Evolutionary conservation across 2,888 invertebrate species (phyloP).

Genomic region (Elysia crispata): DNA sequence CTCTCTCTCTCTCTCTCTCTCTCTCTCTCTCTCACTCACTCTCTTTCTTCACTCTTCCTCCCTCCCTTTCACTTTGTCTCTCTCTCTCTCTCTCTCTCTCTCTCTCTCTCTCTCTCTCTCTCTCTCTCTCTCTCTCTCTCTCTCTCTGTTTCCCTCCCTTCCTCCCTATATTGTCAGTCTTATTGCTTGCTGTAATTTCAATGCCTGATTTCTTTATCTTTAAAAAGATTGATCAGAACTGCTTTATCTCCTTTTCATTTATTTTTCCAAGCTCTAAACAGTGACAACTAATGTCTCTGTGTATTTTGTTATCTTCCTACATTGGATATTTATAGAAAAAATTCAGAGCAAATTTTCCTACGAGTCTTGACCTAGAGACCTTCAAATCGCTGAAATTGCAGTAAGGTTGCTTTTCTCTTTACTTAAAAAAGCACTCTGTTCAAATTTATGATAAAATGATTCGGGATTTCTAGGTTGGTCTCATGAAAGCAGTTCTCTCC

Average conservation of each 20-base stretch:
- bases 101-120: neutral
- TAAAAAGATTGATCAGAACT: neutral
- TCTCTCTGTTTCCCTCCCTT: neutral
- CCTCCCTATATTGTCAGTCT: neutral
- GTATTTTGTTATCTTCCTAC: too few species aligned
- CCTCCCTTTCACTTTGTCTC: neutral
- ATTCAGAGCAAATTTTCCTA: too few species aligned
- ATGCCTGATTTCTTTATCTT: neutral
- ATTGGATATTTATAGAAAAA: too few species aligned
- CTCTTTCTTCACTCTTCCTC: neutral
- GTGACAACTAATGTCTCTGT: too few species aligned
- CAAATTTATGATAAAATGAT: too few species aligned
- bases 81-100: neutral
- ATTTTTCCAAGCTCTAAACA: too few species aligned
- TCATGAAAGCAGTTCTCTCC: too few species aligned
- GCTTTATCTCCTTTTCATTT: neutral
- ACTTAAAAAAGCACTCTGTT: too few species aligned
- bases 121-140: neutral
- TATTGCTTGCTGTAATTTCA: neutral
- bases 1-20: conserved; percentile 6
- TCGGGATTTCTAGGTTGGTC: too few species aligned
- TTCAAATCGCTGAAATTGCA: too few species aligned
- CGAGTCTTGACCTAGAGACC: too few species aligned
- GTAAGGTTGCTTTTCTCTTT: too few species aligned
- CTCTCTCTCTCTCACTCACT: neutral